These are phyloP conservation scores for Trichacis sp. DNA, from an alignment of 2,888 invertebrate species.

Conservation along the genomic window DNA sequence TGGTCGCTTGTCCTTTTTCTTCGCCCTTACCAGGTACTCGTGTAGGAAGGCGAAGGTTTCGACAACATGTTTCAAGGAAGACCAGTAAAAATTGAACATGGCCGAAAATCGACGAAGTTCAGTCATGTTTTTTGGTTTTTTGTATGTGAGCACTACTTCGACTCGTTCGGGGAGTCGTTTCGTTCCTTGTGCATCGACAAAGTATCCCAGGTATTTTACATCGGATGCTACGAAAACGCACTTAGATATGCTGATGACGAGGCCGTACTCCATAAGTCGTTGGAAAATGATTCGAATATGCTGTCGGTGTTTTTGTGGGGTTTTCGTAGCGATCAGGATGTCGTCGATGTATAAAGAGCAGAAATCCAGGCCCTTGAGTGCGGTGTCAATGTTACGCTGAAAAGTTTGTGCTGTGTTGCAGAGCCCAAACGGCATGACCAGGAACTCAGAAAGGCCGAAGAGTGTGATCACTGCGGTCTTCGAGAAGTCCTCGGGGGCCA, in stretches of 20 bases:
- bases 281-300: constrained; percentile 1
- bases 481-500: constrained; percentile 9
- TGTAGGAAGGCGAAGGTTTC: constrained; percentile 17
- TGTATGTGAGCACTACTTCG: constrained; percentile 23
- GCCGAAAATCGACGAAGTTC: constrained; percentile 20
- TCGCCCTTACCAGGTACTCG: constrained; percentile 10
- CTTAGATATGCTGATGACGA: constrained; percentile 47
- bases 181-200: constrained; percentile 18
- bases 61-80: constrained; percentile 14
- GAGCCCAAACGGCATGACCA: constrained; percentile 45
- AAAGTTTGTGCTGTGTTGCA: too few species aligned
- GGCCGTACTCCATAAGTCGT: constrained; percentile 36
- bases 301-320: background rate
- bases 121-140: constrained; percentile 14
- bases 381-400: constrained; percentile 60
- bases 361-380: constrained; percentile 36
- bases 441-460: constrained; percentile 14
- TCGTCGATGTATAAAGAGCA: constrained; percentile 39
- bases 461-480: constrained; percentile 16
- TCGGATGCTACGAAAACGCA: constrained; percentile 13
- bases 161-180: constrained; percentile 27
- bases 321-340: constrained; percentile 3
- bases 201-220: constrained; percentile 28
- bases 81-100: constrained; percentile 17
- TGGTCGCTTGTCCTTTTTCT: constrained; percentile 29